phyloP scores from a whole-genome alignment of 2,888 invertebrate genomes.

The Nowickia ferox region DNA sequence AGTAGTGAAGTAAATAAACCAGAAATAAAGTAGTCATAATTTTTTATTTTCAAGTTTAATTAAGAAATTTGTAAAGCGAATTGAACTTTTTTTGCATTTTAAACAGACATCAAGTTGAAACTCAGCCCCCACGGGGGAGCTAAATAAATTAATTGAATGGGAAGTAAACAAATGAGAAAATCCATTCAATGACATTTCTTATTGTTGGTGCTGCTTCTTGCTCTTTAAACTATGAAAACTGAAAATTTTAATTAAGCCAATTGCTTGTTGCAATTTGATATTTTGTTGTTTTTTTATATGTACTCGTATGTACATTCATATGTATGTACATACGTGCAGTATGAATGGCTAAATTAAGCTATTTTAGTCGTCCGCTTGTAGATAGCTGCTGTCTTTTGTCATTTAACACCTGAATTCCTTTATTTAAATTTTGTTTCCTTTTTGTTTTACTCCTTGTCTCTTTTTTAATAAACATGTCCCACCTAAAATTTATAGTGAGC shows the following conservation, averaged over 20 bases:
- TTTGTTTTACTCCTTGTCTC: background rate
- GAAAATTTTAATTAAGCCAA: slow-evolving; percentile 66
- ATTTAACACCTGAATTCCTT: slow-evolving; percentile 70
- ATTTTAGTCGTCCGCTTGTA: slow-evolving; percentile 1
- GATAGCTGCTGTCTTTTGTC: slow-evolving; percentile 23
- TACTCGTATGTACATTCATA: too few species aligned
- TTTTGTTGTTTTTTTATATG: slow-evolving; percentile 39
- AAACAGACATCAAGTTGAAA: slow-evolving; percentile 38
- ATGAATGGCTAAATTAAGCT: slow-evolving; percentile 22
- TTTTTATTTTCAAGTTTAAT: slow-evolving; percentile 46
- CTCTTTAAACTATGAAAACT: slow-evolving; percentile 46
- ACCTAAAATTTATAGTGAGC: background rate
- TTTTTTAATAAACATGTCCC: slow-evolving; percentile 37
- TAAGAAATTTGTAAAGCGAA: slow-evolving; percentile 18
- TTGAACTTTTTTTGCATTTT: background rate
- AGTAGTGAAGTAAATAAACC: slow-evolving; percentile 6
- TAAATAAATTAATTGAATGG: slow-evolving; percentile 51
- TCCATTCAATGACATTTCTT: slow-evolving; percentile 41
- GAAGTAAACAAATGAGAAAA: slow-evolving; percentile 8
- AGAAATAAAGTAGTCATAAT: slow-evolving; percentile 22
- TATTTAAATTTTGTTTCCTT: slow-evolving; percentile 12
- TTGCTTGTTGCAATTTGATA: slow-evolving; percentile 65
- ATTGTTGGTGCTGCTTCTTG: slow-evolving; percentile 2
- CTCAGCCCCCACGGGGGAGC: slow-evolving; percentile 36
- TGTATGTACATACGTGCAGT: background rate